Percentiles rank a stretch among this genome's conserved stretches.
These are phyloP conservation scores for Microcebus griseorufus DNA, from an alignment of 2,113 vertebrate species.

Conservation along the genomic window DNA sequence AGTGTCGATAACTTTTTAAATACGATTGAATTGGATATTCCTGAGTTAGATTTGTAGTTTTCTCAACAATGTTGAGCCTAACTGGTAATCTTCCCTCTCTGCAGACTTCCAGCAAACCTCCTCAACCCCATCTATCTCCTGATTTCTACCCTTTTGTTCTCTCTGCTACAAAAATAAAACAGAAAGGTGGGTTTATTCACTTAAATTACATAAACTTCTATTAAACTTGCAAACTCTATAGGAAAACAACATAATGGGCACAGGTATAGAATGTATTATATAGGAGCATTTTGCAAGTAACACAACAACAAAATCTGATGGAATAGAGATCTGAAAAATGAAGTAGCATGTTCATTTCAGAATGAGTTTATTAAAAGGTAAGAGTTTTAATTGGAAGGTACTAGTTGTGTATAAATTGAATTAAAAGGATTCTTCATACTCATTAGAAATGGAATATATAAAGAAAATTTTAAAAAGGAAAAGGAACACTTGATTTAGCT, in stretches of 20 bases:
- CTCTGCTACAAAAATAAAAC: neutral
- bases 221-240: neutral
- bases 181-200: conserved; percentile 6
- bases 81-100: neutral
- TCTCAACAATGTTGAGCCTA: neutral
- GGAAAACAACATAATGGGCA: neutral
- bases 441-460: neutral
- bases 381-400: conserved; percentile 25
- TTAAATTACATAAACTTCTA: conserved; percentile 34
- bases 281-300: conserved; percentile 1
- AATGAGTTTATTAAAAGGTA: conserved; percentile 28
- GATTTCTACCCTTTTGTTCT: neutral
- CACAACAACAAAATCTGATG: neutral
- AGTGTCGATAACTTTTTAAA: neutral
- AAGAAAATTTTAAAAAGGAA: conserved; percentile 19
- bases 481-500: conserved; percentile 15
- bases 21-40: neutral
- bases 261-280: neutral
- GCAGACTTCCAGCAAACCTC: neutral
- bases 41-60: neutral
- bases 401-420: neutral
- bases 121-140: neutral
- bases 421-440: conserved; percentile 36
- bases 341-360: conserved; percentile 22
- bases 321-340: neutral